These are phyloP conservation scores for Eumaeus atala DNA, from an alignment of 1,140 invertebrate species.

Conservation along the genomic window DNA sequence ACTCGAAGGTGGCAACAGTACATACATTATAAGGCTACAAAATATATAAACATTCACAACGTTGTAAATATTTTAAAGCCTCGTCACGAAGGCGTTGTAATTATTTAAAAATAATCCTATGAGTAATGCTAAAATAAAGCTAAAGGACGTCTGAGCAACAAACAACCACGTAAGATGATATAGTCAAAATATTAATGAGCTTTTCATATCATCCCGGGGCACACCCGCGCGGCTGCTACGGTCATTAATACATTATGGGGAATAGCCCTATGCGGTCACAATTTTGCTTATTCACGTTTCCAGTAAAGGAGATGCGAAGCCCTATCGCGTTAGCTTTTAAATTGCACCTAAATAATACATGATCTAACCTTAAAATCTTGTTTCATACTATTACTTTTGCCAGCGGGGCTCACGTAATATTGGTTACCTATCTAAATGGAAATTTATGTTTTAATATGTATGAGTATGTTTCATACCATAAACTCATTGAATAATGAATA, in stretches of 20 bases:
- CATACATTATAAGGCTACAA: too few relatives aligned
- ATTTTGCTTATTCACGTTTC: conserved; percentile 60
- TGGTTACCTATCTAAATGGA: conserved; percentile 33
- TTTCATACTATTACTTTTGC: conserved; percentile 33
- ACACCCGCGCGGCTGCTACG: conserved; percentile 24
- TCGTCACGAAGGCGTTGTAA: not conserved
- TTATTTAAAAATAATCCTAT: not conserved
- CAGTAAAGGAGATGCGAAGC: conserved; percentile 32
- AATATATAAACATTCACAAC: too few relatives aligned
- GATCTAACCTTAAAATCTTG: conserved; percentile 39
- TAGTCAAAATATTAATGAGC: conserved; percentile 41
- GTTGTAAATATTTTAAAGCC: too few relatives aligned
- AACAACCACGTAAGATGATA: conserved; percentile 25
- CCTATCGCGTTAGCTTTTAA: conserved; percentile 54
- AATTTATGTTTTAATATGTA: conserved; percentile 26
- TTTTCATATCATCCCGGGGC: conserved; percentile 40
- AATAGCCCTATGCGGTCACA: conserved; percentile 38
- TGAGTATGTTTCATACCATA: conserved; percentile 11
- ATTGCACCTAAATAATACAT: conserved; percentile 63
- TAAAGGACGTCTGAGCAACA: conserved; percentile 11
- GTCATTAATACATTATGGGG: conserved; percentile 58
- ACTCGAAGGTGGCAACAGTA: too few relatives aligned
- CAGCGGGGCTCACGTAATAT: conserved; percentile 26
- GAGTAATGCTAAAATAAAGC: conserved; percentile 12
- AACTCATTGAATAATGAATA: conserved; percentile 22